Evolutionary conservation across 1,140 invertebrate species (phyloP).

Genomic region (Hycleus phaleratus): DNA sequence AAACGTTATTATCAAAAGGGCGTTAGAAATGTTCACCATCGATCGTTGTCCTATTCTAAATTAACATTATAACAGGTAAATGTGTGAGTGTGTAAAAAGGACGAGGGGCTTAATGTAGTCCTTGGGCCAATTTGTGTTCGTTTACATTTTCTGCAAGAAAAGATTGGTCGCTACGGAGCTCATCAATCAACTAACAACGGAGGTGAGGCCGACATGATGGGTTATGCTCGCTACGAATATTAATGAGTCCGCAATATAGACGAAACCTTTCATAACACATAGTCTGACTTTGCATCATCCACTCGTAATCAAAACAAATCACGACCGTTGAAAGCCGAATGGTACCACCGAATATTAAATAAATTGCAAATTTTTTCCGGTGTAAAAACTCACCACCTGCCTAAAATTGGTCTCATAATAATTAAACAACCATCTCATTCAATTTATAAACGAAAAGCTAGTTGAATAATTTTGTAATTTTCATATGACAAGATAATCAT

Average conservation of each 20-base stretch:
- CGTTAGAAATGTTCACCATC: background rate
- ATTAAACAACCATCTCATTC: no score
- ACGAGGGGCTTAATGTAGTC: conserved; percentile 15
- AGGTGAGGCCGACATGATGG: conserved; percentile 30
- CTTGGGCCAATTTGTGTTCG: conserved; percentile 31
- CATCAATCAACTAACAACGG: conserved; percentile 27
- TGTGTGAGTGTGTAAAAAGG: no score
- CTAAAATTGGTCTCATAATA: no score
- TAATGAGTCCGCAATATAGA: conserved; percentile 24
- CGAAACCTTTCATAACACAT: conserved; percentile 19
- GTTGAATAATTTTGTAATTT: no score
- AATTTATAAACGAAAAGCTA: no score
- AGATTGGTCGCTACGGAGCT: conserved; percentile 26
- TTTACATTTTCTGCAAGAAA: conserved; percentile 26
- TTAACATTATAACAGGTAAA: conserved; percentile 11
- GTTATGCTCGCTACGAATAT: conserved; percentile 31
- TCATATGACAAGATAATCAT: no score
- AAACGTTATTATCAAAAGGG: conserved; percentile 1
- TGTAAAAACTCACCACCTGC: no score
- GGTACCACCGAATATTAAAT: conserved; percentile 7
- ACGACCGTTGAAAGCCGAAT: conserved; percentile 8
- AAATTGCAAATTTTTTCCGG: background rate
- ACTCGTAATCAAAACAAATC: conserved; percentile 27
- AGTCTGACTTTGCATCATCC: conserved; percentile 14
- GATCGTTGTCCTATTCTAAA: conserved; percentile 15